These are phyloP conservation scores for Euplexia lucipara DNA, from an alignment of 2,888 invertebrate genomes.

Conservation along the genomic window DNA sequence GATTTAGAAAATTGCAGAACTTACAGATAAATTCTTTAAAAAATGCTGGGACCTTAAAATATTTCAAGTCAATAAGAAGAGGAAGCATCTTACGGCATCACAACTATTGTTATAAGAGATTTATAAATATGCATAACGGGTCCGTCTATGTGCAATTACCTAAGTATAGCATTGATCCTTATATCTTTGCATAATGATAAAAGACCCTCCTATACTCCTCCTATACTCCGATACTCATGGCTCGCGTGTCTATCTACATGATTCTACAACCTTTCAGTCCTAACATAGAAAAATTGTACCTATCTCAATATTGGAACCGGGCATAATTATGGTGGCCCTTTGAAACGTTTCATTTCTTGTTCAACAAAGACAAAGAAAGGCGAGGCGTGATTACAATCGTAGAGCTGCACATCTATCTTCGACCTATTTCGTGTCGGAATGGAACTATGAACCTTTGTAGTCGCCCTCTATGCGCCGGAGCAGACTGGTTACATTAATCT, in stretches of 20 bases:
- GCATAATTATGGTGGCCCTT: constrained; percentile 5
- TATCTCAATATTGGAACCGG: neutral
- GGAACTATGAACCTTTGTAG: constrained; percentile 60
- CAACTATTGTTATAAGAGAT: neutral
- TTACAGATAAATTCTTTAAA: no score
- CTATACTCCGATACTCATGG: no score
- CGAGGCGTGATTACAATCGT: constrained; percentile 28
- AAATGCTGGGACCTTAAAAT: neutral
- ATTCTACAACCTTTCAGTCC: no score
- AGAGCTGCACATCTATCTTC: constrained; percentile 26
- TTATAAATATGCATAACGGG: neutral
- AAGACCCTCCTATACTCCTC: neutral
- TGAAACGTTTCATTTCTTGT: constrained; percentile 7
- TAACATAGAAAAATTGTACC: neutral
- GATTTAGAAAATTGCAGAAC: neutral
- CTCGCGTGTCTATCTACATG: no score
- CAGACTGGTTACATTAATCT: constrained; percentile 88
- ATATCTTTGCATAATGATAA: neutral
- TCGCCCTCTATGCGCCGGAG: constrained; percentile 74
- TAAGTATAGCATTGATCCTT: neutral
- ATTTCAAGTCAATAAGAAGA: neutral
- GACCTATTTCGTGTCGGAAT: constrained; percentile 55
- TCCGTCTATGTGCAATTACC: neutral
- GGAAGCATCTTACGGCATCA: neutral
- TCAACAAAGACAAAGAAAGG: constrained; percentile 41